Conservation (phyloP, 2,888 invertebrate genomes). For the Liodrosophila aerea region DNA sequence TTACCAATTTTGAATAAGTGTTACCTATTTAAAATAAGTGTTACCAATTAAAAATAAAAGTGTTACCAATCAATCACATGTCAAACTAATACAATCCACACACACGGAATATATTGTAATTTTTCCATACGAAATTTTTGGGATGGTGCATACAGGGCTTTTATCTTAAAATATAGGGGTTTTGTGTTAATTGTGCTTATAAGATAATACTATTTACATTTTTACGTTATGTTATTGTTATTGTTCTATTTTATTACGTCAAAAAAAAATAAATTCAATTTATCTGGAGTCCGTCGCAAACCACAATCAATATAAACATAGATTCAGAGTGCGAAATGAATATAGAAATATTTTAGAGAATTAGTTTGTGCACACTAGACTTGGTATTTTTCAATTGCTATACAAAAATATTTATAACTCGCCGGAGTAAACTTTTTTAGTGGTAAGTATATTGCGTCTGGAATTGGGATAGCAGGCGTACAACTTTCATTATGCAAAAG, state of each 20-base stretch:
- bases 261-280: neutral
- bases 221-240: no score
- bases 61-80: no score
- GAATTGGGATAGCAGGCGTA: constrained; percentile 58
- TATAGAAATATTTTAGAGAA: neutral
- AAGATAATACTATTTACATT: no score
- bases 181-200: no score
- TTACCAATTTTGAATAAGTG: no score
- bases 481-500: constrained; percentile 73
- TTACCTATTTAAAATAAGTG: no score
- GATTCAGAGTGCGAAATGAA: constrained; percentile 22
- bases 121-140: no score
- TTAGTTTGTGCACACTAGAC: neutral
- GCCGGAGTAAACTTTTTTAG: constrained; percentile 42
- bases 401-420: constrained; percentile 56
- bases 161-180: no score
- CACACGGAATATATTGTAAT: no score
- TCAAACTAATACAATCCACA: no score
- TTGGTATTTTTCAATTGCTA: constrained; percentile 31
- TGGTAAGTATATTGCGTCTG: constrained; percentile 53
- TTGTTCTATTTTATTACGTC: neutral
- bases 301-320: constrained; percentile 48
- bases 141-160: no score
- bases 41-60: no score
- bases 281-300: neutral